Conservation (phyloP, 2,888 invertebrate genomes). For the Cremastinae sp. region DNA sequence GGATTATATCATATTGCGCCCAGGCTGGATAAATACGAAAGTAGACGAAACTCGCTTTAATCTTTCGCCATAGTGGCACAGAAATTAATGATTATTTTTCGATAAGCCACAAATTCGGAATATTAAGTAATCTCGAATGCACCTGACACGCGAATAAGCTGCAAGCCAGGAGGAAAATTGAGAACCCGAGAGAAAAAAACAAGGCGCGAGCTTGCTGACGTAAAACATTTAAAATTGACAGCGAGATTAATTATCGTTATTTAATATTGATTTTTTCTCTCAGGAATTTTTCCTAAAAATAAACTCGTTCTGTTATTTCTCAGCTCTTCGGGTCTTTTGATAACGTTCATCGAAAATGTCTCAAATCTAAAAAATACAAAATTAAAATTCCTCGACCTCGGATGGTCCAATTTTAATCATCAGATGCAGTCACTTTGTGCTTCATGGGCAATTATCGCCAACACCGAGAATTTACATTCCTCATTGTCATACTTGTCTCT, state of each 20-base stretch:
- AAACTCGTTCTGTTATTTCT: too few relatives aligned
- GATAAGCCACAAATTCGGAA: slow-evolving; percentile 18
- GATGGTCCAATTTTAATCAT: slow-evolving; percentile 13
- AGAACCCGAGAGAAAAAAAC: neutral
- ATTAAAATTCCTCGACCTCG: too few relatives aligned
- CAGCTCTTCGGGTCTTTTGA: too few relatives aligned
- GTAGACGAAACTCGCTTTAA: slow-evolving; percentile 15
- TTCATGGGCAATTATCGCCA: neutral
- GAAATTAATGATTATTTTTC: slow-evolving; percentile 25
- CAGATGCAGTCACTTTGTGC: neutral
- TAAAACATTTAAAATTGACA: slow-evolving; percentile 10
- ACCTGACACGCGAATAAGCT: neutral
- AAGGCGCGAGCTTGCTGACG: slow-evolving; percentile 10
- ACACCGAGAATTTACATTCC: slow-evolving; percentile 26
- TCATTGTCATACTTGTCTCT: slow-evolving; percentile 36
- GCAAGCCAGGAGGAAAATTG: neutral
- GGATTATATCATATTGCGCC: neutral
- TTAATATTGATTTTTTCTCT: slow-evolving; percentile 1
- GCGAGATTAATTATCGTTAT: slow-evolving; percentile 37
- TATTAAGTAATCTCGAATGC: slow-evolving; percentile 27
- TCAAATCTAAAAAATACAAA: too few relatives aligned
- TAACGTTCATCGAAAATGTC: too few relatives aligned
- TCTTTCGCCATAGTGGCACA: slow-evolving; percentile 7
- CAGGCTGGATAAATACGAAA: neutral
- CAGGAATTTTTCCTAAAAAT: too few relatives aligned